A percentile compares a stretch with the other conserved stretches of the same genome.
phyloP scores from a whole-genome alignment of 2,888 invertebrate genomes.

The Drosophila testacea region DNA sequence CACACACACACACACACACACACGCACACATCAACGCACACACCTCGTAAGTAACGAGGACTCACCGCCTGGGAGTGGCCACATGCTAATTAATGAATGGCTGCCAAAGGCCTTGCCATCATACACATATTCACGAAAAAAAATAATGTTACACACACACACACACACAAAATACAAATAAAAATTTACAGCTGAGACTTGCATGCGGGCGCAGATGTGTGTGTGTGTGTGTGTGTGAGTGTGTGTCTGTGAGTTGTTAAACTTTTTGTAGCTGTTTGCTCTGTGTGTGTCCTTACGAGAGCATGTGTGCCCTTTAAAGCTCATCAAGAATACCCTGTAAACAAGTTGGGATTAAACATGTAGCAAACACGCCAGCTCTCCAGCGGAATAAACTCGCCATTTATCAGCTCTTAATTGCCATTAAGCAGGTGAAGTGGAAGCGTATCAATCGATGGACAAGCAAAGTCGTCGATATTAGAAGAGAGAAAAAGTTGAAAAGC shows the following conservation, averaged over 20 bases:
- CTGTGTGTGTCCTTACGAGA: conserved; percentile 1
- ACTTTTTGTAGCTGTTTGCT: conserved; percentile 43
- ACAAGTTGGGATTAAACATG: conserved; percentile 15
- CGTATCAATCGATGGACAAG: conserved; percentile 6
- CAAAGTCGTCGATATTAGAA: not conserved
- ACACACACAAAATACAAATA: conserved; percentile 28
- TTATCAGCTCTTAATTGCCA: conserved; percentile 11
- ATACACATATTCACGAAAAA: conserved; percentile 9
- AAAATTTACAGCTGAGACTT: conserved; percentile 48
- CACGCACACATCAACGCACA: conserved; percentile 16
- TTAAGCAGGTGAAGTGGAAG: conserved; percentile 4
- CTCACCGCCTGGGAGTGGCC: conserved; percentile 68
- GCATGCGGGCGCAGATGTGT: conserved; percentile 59
- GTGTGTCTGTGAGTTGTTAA: conserved; percentile 33
- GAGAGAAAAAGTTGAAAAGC: not conserved
- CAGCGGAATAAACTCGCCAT: conserved; percentile 5
- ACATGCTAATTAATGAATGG: conserved; percentile 76
- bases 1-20: not conserved
- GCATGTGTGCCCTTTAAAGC: conserved; percentile 26
- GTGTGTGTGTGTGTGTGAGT: conserved; percentile 29
- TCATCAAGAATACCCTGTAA: conserved; percentile 46
- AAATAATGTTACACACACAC: conserved; percentile 4
- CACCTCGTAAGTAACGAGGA: conserved; percentile 30
- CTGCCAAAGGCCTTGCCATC: conserved; percentile 60
- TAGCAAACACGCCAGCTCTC: not conserved